Conservation (phyloP, 2,113 vertebrate species). For the Glaucidium brasilianum region DNA sequence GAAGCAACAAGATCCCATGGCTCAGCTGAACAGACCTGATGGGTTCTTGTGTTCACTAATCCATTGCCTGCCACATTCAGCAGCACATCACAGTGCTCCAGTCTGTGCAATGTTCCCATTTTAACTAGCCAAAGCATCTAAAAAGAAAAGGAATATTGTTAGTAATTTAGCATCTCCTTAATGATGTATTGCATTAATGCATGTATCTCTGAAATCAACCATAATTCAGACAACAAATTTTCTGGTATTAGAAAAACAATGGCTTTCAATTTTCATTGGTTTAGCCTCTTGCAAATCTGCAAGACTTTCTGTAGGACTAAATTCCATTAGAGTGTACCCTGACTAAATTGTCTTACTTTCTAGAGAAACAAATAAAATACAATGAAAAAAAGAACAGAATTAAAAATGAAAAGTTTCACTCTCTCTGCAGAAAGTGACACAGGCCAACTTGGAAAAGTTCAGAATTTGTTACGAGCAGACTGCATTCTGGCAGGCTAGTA, state of each 20-base stretch:
- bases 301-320: not conserved
- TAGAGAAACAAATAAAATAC: constrained; percentile 46
- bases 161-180: constrained; percentile 66
- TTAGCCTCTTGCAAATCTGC: constrained; percentile 44
- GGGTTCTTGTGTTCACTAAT: not conserved
- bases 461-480: not conserved
- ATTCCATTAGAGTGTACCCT: constrained; percentile 27
- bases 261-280: constrained; percentile 55
- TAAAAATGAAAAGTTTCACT: not conserved
- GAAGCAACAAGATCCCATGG: not conserved
- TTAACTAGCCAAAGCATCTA: constrained; percentile 68
- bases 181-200: constrained; percentile 41
- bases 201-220: constrained; percentile 56
- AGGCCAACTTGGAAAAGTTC: not conserved
- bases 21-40: not conserved
- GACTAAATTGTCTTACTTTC: constrained; percentile 11
- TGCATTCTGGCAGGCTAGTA: not conserved
- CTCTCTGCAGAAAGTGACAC: not conserved
- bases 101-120: constrained; percentile 15
- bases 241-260: constrained; percentile 51
- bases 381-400: not conserved
- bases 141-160: constrained; percentile 64
- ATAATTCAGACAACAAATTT: constrained; percentile 49
- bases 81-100: not conserved
- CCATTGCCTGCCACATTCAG: not conserved